A percentile compares a stretch with the other conserved stretches of the same genome.
phyloP scores from a whole-genome alignment of 2,797 vertebrate genomes.

The Pangasius djambal region DNA sequence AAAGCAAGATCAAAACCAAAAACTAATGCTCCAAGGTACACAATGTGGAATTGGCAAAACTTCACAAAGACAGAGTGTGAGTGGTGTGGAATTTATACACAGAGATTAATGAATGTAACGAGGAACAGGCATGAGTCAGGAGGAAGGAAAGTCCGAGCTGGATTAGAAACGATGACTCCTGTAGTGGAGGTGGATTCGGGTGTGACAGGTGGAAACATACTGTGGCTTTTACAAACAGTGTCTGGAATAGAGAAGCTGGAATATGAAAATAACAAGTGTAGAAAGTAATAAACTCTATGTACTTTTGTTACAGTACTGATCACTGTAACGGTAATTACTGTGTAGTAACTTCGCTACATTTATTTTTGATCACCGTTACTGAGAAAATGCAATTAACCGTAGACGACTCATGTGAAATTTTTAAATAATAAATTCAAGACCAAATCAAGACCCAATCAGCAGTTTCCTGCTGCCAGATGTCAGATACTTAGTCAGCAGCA shows the following conservation, averaged over 20 bases:
- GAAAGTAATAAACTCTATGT: background rate
- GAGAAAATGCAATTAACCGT: background rate
- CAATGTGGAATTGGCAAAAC: background rate
- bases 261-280: background rate
- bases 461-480: background rate
- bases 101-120: background rate
- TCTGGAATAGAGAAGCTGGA: background rate
- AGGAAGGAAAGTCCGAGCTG: background rate
- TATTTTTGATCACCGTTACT: background rate
- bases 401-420: background rate
- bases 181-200: background rate
- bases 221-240: background rate
- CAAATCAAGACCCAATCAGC: background rate
- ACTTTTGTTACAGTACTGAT: background rate
- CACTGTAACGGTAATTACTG: background rate
- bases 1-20: background rate
- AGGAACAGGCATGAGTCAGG: background rate
- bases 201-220: background rate
- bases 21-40: background rate
- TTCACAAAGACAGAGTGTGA: background rate
- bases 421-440: background rate
- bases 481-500: background rate
- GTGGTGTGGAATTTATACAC: background rate
- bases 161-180: background rate
- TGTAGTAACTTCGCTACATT: background rate